phyloP scores from a whole-genome alignment of 2,797 vertebrate genomes.

The Rachycentron canadum region DNA sequence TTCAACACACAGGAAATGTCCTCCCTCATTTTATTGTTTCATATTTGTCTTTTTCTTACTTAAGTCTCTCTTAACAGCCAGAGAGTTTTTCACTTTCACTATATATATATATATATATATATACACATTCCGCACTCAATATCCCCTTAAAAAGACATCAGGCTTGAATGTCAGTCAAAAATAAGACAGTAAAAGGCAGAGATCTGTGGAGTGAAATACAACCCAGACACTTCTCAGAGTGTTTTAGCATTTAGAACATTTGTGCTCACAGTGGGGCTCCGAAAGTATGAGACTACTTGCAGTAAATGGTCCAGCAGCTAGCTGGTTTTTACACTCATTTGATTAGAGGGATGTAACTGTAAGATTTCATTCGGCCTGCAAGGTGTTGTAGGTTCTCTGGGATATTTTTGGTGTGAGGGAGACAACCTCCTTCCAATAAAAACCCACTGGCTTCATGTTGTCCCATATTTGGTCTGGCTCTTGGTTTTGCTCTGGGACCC shows the following conservation, averaged over 20 bases:
- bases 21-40: background rate
- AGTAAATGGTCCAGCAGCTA: no score
- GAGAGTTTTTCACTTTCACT: background rate
- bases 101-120: no score
- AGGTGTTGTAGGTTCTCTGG: background rate
- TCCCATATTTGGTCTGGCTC: slow-evolving; percentile 20
- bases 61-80: background rate
- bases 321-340: no score
- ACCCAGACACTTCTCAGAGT: background rate
- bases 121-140: no score
- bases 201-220: background rate
- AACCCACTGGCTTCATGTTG: slow-evolving; percentile 17
- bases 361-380: background rate
- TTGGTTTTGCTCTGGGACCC: slow-evolving; percentile 8
- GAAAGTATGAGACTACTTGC: no score
- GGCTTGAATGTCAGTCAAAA: background rate
- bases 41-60: no score
- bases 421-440: background rate
- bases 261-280: background rate
- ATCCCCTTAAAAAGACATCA: background rate
- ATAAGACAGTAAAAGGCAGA: background rate
- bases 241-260: background rate
- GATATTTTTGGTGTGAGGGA: background rate
- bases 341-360: background rate
- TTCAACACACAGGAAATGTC: background rate